Evolutionary conservation across 2,113 vertebrate genomes (phyloP), one percentile per base, ranked within the genome.

Genomic region (Calidris pygmaea): DNA sequence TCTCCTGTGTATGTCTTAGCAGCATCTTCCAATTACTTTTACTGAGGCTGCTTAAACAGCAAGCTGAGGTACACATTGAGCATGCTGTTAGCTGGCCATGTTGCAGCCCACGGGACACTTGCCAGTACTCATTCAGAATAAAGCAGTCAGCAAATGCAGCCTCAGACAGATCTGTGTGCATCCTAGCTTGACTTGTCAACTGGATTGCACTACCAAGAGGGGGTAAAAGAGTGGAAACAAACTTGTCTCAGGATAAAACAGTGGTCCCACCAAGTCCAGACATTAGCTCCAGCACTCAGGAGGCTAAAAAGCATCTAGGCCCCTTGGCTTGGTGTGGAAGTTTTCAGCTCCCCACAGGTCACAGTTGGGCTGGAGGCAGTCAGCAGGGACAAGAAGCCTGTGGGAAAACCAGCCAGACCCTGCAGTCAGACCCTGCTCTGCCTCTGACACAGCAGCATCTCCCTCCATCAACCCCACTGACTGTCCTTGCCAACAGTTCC

Each of bases 71-170:
- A 53, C 34, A 70, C 37, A 19, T 6, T 13, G 39, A 92, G 75
- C 67, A 32, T 55, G 52, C 82, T 90, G 89, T 29, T 53, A 78
- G 70, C 85, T 71, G 41, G 74, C 74, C 60, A 6, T 20, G 8
- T 32, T 62, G 72, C 66, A 96, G 83, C 48, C 47, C 74, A 14
- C 1, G 29, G 79, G 91, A 83, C 41, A 62, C 67, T 45, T 65
- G 78, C 82, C 94, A 93, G 60, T 19, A 23, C 26, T 90, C 83
- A 75, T 75, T 88, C 89, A 90, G 66, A 87, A 74, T 60, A 59
- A 90, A 87, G 56, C 65, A 76, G 22, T 67, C 82, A 59, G 74
- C 9, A 85, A 81, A 50, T 14, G 22, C 66, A 79, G 82, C 43
- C 90, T 75, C 71, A 85, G 79, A 45, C 32, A 5, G 3, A 23